A percentile compares a stretch with the other conserved stretches of the same genome.
Evolutionary conservation across 2,888 invertebrate genomes (phyloP).

Genomic region (Eueremaeus valkanovi): DNA sequence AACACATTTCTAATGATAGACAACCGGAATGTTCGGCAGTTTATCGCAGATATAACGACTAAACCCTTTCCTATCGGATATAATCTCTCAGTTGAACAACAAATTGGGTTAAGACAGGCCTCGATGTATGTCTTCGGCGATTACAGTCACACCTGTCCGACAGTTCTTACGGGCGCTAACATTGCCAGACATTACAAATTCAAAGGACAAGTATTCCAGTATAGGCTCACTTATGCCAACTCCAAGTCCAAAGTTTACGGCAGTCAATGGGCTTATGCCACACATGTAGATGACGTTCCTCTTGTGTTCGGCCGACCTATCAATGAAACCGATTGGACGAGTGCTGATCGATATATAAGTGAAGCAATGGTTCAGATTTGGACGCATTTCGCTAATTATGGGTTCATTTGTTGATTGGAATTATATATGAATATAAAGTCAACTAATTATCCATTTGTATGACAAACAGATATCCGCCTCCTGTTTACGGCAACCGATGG

Average conservation of each 20-base stretch:
- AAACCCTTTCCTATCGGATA: not conserved
- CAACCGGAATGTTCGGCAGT: too few relatives aligned
- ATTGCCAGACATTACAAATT: not conserved
- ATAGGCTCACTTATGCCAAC: not conserved
- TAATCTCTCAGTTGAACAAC: too few relatives aligned
- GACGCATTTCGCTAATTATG: not conserved
- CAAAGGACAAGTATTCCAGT: not conserved
- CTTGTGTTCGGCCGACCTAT: conserved; percentile 1
- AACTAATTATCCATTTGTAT: too few relatives aligned
- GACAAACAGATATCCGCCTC: too few relatives aligned
- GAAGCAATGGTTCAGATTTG: conserved; percentile 29
- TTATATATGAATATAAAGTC: too few relatives aligned
- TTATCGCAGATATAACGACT: too few relatives aligned
- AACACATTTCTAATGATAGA: too few relatives aligned
- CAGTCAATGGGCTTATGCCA: conserved; percentile 1
- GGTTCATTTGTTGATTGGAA: not conserved
- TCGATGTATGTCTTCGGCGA: not conserved
- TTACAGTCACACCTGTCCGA: conserved; percentile 13
- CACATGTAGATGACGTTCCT: conserved; percentile 17
- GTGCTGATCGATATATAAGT: not conserved
- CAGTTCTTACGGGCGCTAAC: conserved; percentile 27
- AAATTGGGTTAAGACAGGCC: too few relatives aligned
- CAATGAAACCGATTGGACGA: not conserved
- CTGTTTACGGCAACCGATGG: not conserved
- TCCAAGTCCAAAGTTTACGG: not conserved